Conservation (phyloP, 1,140 invertebrate species). For the Ridgeia piscesae region DNA sequence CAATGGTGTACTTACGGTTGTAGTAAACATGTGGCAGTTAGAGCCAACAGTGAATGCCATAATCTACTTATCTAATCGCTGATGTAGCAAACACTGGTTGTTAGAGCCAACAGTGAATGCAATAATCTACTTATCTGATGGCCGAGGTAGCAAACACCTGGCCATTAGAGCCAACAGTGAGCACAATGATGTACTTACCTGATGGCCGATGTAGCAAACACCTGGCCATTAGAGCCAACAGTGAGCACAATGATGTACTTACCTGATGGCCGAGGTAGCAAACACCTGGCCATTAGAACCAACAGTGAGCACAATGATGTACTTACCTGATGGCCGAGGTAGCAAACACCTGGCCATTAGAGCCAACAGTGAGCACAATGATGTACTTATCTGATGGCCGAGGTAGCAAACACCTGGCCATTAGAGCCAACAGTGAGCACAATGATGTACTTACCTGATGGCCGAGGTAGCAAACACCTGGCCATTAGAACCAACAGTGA, state of each 20-base stretch:
- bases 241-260: constrained; percentile 53
- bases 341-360: constrained; percentile 63
- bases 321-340: constrained; percentile 62
- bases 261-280: constrained; percentile 63
- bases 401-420: constrained; percentile 63
- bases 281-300: constrained; percentile 64
- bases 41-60: constrained; percentile 41
- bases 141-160: constrained; percentile 64
- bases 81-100: constrained; percentile 64
- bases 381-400: constrained; percentile 59
- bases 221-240: constrained; percentile 61
- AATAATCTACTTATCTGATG: constrained; percentile 55
- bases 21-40: constrained; percentile 64
- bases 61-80: constrained; percentile 58
- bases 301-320: constrained; percentile 55
- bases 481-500: constrained; percentile 60
- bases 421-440: constrained; percentile 60
- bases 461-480: constrained; percentile 64
- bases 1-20: constrained; percentile 52
- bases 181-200: constrained; percentile 44
- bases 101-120: constrained; percentile 47
- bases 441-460: constrained; percentile 56
- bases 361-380: constrained; percentile 59
- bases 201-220: constrained; percentile 64
- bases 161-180: constrained; percentile 55